A percentile compares a stretch with the other conserved stretches of the same genome.
phyloP scores from a whole-genome alignment of 2,888 invertebrate genomes.

The Drosophila limbata region DNA sequence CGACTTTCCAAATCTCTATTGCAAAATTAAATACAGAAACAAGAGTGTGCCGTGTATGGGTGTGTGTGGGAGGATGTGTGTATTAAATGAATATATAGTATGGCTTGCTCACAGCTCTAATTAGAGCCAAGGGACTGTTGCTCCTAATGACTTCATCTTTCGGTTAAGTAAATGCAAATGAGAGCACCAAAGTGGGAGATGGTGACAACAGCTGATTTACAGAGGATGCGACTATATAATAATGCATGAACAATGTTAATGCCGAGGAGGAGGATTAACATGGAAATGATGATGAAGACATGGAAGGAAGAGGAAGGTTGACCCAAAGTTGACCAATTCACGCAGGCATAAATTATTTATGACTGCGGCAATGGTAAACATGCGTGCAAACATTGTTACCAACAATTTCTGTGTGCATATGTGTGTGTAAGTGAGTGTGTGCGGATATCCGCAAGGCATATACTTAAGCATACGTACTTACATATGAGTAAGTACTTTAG shows the following conservation, averaged over 20 bases:
- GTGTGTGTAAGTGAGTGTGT: constrained; percentile 22
- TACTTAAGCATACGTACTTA: constrained; percentile 45
- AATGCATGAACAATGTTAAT: constrained; percentile 19
- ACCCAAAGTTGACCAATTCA: constrained; percentile 71
- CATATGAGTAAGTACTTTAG: constrained; percentile 40
- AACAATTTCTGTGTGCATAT: constrained; percentile 1
- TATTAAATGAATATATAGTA: constrained; percentile 38
- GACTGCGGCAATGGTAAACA: constrained; percentile 68
- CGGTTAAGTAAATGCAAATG: constrained; percentile 45
- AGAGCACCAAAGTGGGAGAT: constrained; percentile 12
- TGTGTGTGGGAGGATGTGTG: constrained; percentile 2
- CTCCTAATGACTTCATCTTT: constrained; percentile 37
- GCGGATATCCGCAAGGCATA: constrained; percentile 49
- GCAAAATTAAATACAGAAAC: constrained; percentile 38
- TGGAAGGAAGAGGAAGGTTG: constrained; percentile 22
- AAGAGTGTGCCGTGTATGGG: neutral
- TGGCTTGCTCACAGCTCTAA: constrained; percentile 43
- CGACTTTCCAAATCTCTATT: constrained; percentile 41
- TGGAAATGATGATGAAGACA: constrained; percentile 62
- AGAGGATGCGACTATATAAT: constrained; percentile 24
- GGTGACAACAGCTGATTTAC: constrained; percentile 66
- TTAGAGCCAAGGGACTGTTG: constrained; percentile 55
- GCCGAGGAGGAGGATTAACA: constrained; percentile 40
- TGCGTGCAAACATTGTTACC: constrained; percentile 54
- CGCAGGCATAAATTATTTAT: constrained; percentile 78